Evolutionary conservation across 2,113 vertebrate species (phyloP).

Genomic region (Lophotis ruficrista): DNA sequence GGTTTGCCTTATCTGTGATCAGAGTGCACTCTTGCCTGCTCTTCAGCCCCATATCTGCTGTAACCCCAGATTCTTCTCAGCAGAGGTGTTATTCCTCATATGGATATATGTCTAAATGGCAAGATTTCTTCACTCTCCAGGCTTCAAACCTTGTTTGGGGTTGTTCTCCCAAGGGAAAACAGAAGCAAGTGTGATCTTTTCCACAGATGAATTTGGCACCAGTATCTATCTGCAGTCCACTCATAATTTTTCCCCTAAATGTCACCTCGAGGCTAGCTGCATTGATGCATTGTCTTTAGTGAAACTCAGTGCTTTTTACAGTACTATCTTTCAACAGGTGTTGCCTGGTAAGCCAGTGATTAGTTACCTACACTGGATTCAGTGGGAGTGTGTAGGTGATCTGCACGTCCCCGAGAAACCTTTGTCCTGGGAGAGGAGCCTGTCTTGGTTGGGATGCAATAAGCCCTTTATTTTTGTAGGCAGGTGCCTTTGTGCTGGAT

Average conservation of each 20-base stretch:
- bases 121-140: not conserved
- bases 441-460: not conserved
- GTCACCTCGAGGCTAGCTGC: not conserved
- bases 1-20: not conserved
- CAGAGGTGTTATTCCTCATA: not conserved
- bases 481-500: slow-evolving; percentile 84
- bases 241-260: not conserved
- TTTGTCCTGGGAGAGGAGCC: not conserved
- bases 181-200: not conserved
- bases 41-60: not conserved
- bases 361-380: not conserved
- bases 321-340: not conserved
- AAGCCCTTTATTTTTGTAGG: slow-evolving; percentile 62
- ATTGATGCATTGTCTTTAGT: not conserved
- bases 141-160: not conserved
- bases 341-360: not conserved
- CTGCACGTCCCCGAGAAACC: not conserved
- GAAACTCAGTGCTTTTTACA: not conserved
- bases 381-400: not conserved
- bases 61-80: not conserved
- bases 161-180: not conserved
- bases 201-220: not conserved
- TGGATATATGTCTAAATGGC: not conserved
- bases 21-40: not conserved
- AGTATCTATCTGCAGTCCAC: not conserved